Conservation (phyloP, 2,113 vertebrate genomes). For the Pavo muticus region DNA sequence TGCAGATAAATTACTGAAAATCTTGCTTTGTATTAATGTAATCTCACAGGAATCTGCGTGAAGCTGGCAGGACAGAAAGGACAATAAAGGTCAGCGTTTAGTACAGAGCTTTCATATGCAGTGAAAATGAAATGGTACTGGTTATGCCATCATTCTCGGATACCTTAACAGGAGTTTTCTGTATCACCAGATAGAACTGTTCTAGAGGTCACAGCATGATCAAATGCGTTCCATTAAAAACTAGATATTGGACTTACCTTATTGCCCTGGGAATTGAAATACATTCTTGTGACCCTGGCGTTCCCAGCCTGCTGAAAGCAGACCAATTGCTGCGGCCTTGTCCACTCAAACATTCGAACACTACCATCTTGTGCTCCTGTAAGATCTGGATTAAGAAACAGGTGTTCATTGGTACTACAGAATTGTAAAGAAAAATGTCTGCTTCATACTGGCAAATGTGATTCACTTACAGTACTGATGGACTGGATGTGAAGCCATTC, state of each 20-base stretch:
- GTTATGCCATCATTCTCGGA: background rate
- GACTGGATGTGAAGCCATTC: slow-evolving; percentile 97
- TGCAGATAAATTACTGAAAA: background rate
- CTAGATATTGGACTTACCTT: slow-evolving; percentile 78
- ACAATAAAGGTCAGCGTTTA: background rate
- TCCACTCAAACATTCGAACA: slow-evolving; percentile 99
- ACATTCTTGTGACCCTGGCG: slow-evolving; percentile 93
- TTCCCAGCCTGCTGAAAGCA: slow-evolving; percentile 97
- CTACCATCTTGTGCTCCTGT: slow-evolving; percentile 98
- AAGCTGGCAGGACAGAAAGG: background rate
- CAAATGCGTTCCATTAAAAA: background rate
- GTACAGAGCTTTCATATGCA: background rate
- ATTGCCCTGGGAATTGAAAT: slow-evolving; percentile 98
- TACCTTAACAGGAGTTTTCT: background rate
- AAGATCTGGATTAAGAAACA: slow-evolving; percentile 82
- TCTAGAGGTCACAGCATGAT: background rate
- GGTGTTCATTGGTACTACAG: background rate
- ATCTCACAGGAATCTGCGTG: background rate
- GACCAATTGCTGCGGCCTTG: slow-evolving; percentile 93
- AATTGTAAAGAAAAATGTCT: background rate
- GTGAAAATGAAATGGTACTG: background rate
- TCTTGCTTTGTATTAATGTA: background rate
- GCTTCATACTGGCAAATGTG: background rate
- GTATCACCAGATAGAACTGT: background rate
- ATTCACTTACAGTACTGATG: slow-evolving; percentile 96